A percentile compares a stretch with the other conserved stretches of the same genome.
These are phyloP conservation scores for Sarcophilus harrisii DNA, from an alignment of 2,797 vertebrate genomes.

Conservation along the genomic window DNA sequence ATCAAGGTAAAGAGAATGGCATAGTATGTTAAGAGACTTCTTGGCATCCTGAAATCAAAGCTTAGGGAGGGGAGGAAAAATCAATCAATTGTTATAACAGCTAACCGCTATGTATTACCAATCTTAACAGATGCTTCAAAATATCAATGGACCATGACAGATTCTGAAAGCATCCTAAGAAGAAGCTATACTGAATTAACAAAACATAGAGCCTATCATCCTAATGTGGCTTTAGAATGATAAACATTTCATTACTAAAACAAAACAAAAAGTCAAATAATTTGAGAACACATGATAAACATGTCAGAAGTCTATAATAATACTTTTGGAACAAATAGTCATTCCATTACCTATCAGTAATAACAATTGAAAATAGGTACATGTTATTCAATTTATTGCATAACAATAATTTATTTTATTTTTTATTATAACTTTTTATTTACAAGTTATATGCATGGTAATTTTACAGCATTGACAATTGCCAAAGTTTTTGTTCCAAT, in stretches of 20 bases:
- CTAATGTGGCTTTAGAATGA: background rate
- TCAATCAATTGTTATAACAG: no score
- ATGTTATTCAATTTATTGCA: background rate
- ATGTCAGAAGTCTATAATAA: background rate
- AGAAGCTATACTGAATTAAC: background rate
- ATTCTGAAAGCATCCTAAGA: background rate
- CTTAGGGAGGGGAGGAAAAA: background rate
- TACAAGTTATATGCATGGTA: no score
- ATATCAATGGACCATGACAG: background rate
- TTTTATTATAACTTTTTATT: no score
- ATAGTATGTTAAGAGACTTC: background rate
- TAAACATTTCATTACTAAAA: background rate
- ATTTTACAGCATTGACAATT: no score
- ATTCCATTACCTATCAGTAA: background rate
- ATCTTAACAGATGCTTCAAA: background rate
- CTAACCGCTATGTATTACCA: background rate
- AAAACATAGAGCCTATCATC: background rate
- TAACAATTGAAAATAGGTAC: background rate
- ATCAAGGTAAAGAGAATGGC: background rate
- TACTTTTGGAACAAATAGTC: background rate
- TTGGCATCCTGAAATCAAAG: background rate
- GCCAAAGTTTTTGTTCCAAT: no score
- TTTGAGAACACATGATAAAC: background rate
- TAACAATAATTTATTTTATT: background rate
- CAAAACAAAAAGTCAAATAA: background rate